A percentile compares a stretch with the other conserved stretches of the same genome.
Evolutionary conservation across 2,888 invertebrate genomes (phyloP).

Genomic region (Lordiphosa fenestrarum): DNA sequence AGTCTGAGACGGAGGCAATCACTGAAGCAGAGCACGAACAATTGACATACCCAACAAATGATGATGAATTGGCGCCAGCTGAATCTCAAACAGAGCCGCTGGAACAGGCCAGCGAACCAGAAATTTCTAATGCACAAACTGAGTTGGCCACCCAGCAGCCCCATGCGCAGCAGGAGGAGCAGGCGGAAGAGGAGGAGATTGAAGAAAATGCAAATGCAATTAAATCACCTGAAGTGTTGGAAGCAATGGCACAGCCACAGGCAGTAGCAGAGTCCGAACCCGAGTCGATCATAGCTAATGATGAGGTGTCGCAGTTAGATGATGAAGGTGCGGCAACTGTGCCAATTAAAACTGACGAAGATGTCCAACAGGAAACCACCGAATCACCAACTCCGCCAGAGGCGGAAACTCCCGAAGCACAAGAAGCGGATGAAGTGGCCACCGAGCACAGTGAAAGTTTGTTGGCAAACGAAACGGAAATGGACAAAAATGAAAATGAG

Average conservation of each 20-base stretch:
- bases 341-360: slow-evolving; percentile 28
- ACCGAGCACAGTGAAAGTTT: slow-evolving; percentile 49
- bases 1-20: slow-evolving; percentile 45
- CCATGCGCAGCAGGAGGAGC: slow-evolving; percentile 7
- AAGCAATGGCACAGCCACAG: slow-evolving; percentile 55
- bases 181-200: slow-evolving; percentile 18
- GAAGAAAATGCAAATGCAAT: slow-evolving; percentile 69
- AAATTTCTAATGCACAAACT: slow-evolving; percentile 20
- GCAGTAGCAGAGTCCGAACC: slow-evolving; percentile 19
- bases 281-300: slow-evolving; percentile 38
- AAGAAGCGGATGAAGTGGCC: slow-evolving; percentile 13
- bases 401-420: slow-evolving; percentile 22
- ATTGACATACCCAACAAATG: slow-evolving; percentile 71
- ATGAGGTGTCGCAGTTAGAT: slow-evolving; percentile 48
- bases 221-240: slow-evolving; percentile 71
- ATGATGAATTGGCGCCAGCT: slow-evolving; percentile 73
- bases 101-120: slow-evolving; percentile 26
- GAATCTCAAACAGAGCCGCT: slow-evolving; percentile 20
- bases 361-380: slow-evolving; percentile 21
- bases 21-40: slow-evolving; percentile 64
- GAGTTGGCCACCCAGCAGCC: slow-evolving; percentile 11
- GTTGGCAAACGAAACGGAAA: slow-evolving; percentile 41
- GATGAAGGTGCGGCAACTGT: slow-evolving; percentile 35
- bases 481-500: slow-evolving; percentile 58
- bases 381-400: slow-evolving; percentile 20